Conservation (phyloP, 2,113 vertebrate genomes). For the Laterallus jamaicensis region DNA sequence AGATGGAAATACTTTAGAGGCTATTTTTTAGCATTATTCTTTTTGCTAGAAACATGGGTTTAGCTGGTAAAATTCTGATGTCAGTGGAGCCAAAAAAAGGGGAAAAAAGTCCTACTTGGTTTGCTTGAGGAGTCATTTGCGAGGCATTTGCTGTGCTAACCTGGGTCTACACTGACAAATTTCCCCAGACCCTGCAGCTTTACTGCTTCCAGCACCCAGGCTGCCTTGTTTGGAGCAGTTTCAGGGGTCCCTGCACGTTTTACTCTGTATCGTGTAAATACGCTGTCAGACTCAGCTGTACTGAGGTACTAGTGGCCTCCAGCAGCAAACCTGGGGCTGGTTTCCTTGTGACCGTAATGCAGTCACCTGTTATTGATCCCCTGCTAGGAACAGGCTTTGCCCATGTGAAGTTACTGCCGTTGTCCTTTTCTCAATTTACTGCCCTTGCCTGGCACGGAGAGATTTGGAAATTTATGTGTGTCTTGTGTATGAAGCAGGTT, state of each 20-base stretch:
- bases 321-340: not conserved
- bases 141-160: not conserved
- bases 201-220: not conserved
- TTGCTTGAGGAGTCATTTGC: not conserved
- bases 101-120: not conserved
- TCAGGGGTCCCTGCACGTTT: not conserved
- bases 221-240: not conserved
- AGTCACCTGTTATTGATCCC: conserved; percentile 21
- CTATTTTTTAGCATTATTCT: not conserved
- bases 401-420: not conserved
- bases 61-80: not conserved
- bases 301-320: not conserved
- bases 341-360: not conserved
- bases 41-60: not conserved
- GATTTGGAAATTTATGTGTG: conserved; percentile 47
- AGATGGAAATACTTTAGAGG: not conserved
- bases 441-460: not conserved
- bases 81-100: not conserved
- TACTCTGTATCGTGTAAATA: not conserved
- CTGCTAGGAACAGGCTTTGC: conserved; percentile 3
- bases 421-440: conserved; percentile 44
- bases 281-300: not conserved
- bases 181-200: not conserved
- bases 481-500: not conserved
- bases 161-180: not conserved